These are phyloP conservation scores for Ateles fusciceps DNA, from an alignment of 2,797 vertebrate genomes.

Conservation along the genomic window DNA sequence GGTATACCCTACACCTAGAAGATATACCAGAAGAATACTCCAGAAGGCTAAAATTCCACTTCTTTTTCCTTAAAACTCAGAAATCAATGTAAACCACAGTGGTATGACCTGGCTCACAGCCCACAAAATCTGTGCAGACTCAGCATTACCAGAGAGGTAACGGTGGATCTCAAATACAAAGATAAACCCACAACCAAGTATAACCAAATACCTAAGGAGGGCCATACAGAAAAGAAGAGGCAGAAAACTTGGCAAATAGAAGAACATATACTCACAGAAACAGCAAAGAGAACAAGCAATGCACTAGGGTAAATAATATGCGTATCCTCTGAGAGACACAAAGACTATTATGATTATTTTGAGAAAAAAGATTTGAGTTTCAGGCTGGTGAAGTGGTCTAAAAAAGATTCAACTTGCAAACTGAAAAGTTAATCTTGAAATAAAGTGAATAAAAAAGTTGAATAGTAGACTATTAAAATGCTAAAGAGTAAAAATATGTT, in stretches of 20 bases:
- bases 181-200: background rate
- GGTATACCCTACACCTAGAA: background rate
- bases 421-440: background rate
- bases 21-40: background rate
- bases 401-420: slow-evolving; percentile 4
- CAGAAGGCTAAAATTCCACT: background rate
- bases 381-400: background rate
- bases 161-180: background rate
- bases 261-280: background rate
- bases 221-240: background rate
- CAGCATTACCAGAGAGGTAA: background rate
- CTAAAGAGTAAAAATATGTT: background rate
- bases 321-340: background rate
- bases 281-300: background rate
- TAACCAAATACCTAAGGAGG: background rate
- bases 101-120: background rate
- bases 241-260: background rate
- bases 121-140: background rate
- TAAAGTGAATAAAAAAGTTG: background rate
- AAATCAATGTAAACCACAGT: background rate
- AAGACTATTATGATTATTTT: background rate
- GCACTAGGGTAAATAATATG: background rate
- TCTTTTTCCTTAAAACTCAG: background rate
- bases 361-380: background rate
- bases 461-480: background rate